These are phyloP conservation scores for Drosophila austrosaltans DNA, from an alignment of 2,888 invertebrate species.

Conservation along the genomic window DNA sequence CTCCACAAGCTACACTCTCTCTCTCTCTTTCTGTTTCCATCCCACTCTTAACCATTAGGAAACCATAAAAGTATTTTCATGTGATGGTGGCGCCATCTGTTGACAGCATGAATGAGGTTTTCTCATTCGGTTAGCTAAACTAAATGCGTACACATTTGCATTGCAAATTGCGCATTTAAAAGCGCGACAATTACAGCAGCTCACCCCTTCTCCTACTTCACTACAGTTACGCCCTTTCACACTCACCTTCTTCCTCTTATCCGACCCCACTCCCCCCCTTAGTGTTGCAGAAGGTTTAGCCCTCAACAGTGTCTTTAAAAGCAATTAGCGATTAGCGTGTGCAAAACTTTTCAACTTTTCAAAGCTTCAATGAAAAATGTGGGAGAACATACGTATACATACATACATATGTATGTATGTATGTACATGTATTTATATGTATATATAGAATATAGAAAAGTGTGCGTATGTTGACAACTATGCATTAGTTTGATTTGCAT, in stretches of 20 bases:
- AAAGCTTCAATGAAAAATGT: constrained; percentile 14
- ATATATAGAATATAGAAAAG: neutral
- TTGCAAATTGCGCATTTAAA: constrained; percentile 76
- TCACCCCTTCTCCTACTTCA: neutral
- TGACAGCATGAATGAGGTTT: constrained; percentile 33
- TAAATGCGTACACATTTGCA: constrained; percentile 74
- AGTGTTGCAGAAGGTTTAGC: no score
- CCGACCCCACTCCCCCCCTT: no score
- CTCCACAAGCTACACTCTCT: neutral
- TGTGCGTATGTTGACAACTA: constrained; percentile 48
- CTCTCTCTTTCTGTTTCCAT: neutral
- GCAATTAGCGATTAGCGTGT: constrained; percentile 75
- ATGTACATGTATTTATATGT: no score
- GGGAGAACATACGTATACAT: neutral
- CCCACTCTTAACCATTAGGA: neutral
- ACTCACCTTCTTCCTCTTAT: constrained; percentile 7
- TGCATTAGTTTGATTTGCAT: constrained; percentile 65
- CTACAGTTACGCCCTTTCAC: constrained; percentile 5
- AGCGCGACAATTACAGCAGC: constrained; percentile 71
- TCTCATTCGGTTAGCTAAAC: constrained; percentile 53
- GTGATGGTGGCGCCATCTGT: constrained; percentile 57
- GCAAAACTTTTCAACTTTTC: constrained; percentile 63
- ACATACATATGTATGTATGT: no score
- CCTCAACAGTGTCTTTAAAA: constrained; percentile 63
- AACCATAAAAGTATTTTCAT: constrained; percentile 45